phyloP scores from a whole-genome alignment of 2,113 vertebrate genomes.

The Cyprinus carpio region DNA sequence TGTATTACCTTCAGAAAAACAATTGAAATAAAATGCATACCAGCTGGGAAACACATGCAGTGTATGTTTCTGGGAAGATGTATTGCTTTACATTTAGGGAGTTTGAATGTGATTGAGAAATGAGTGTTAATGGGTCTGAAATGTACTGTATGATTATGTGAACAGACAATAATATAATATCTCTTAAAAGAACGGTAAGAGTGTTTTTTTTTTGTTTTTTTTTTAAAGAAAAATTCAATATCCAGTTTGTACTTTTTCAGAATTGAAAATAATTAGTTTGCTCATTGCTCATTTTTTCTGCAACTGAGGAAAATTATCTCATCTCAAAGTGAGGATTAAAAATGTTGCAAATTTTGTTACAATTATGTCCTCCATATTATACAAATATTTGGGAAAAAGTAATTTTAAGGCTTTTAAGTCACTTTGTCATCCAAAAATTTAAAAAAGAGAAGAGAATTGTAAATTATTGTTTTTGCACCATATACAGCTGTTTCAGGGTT shows the following conservation, averaged over 20 bases:
- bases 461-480: too few relatives aligned
- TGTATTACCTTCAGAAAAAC: slow-evolving; percentile 42
- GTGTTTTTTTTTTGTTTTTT: neutral
- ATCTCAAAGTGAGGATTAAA: neutral
- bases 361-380: neutral
- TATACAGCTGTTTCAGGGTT: too few relatives aligned
- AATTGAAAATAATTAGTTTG: neutral
- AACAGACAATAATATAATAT: neutral
- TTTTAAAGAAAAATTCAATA: neutral
- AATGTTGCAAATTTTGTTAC: neutral
- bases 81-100: neutral
- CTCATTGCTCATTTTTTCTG: neutral
- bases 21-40: slow-evolving; percentile 54
- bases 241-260: neutral
- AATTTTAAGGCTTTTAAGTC: neutral
- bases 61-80: slow-evolving; percentile 1
- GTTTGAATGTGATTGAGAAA: neutral
- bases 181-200: neutral
- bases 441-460: too few relatives aligned
- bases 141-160: neutral
- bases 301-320: too few relatives aligned
- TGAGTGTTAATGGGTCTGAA: neutral
- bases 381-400: neutral
- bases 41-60: slow-evolving; percentile 39
- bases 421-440: neutral